Evolutionary conservation across 2,888 invertebrate genomes (phyloP).

Genomic region (Mythimna pallens): DNA sequence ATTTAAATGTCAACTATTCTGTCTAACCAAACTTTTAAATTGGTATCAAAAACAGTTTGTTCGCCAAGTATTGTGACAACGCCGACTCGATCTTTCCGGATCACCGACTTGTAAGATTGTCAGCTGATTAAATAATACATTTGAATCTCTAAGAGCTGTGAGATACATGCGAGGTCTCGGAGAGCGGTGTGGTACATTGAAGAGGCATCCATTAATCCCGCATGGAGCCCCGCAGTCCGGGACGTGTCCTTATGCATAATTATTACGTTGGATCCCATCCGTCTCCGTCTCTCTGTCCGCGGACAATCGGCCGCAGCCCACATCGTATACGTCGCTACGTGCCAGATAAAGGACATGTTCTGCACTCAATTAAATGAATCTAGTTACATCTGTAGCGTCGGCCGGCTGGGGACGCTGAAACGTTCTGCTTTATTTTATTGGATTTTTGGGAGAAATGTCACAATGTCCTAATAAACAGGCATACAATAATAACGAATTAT

Average conservation of each 20-base stretch:
- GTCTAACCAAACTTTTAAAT: not conserved
- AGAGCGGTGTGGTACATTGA: slow-evolving; percentile 40
- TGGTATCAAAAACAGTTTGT: not conserved
- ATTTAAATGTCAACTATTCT: not conserved
- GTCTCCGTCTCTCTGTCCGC: slow-evolving; percentile 63
- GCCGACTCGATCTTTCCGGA: not conserved
- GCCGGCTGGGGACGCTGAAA: not conserved
- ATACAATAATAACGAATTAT: no score
- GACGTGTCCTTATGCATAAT: slow-evolving; percentile 72
- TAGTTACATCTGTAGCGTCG: slow-evolving; percentile 18
- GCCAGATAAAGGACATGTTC: slow-evolving; percentile 43
- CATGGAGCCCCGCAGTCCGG: slow-evolving; percentile 53
- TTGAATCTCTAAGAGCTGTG: slow-evolving; percentile 19
- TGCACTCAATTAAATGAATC: slow-evolving; percentile 59
- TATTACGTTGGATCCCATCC: slow-evolving; percentile 65
- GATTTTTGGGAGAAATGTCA: slow-evolving; percentile 5
- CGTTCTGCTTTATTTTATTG: slow-evolving; percentile 29
- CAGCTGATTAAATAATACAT: slow-evolving; percentile 30
- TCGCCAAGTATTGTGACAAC: not conserved
- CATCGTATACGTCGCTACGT: slow-evolving; percentile 17
- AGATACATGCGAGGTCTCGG: slow-evolving; percentile 13
- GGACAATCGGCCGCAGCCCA: slow-evolving; percentile 39
- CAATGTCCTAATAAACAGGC: no score
- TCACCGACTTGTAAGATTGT: slow-evolving; percentile 6
- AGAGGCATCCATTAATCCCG: slow-evolving; percentile 68